Base-by-base conservation (phyloP, 2,797 vertebrate species). In the Erethizon dorsatum region DNA sequence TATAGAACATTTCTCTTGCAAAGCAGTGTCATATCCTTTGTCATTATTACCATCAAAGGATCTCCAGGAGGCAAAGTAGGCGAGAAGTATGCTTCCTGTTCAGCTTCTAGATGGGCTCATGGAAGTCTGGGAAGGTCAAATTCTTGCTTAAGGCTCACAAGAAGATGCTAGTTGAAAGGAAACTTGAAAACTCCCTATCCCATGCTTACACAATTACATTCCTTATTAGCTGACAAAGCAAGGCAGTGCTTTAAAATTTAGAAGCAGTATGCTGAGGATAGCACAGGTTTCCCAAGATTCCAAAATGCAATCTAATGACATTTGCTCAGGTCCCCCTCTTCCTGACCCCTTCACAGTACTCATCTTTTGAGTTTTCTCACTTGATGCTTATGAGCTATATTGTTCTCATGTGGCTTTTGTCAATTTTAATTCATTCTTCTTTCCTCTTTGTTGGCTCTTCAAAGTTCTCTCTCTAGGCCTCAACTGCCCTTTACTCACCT, bases 1-100 rank as follows among this genome's bases (percentile, higher is more conserved):
- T 94, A 50, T 14, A 22, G 8, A 88, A 47, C 24, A 83, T 82
- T 83, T 93, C 50, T 91, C 50, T 95, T 91, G 67, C 82, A 84
- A 91, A 96, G 59, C 73, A 86, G 45, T 56, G 92, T 91, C 61
- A 22, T 28, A 69, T 50, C 33, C n/a, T 90, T 45, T 77, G 71
- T 88, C 71, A 67, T 13, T 69, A 37, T 67, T 85, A 83, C 24
- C 59, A 28, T 67, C 54, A 90, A 47, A 91, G 1, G 24, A 83
- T 52, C 69, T 82, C 45, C 24, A 75, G 47, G 18, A 77, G 59
- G 61, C 61, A 83, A 86, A 83, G 10, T 52, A 4, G 14, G 41
- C 63, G 63, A 41, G n/a, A 75, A 96, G 37, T 56, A 71, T 17
- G 37, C 37, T 90, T 94, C 26, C 37, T 54, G 2, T 89, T 78